Base-by-base conservation (phyloP, 2,113 vertebrate genomes). In the Saimiri boliviensis region DNA sequence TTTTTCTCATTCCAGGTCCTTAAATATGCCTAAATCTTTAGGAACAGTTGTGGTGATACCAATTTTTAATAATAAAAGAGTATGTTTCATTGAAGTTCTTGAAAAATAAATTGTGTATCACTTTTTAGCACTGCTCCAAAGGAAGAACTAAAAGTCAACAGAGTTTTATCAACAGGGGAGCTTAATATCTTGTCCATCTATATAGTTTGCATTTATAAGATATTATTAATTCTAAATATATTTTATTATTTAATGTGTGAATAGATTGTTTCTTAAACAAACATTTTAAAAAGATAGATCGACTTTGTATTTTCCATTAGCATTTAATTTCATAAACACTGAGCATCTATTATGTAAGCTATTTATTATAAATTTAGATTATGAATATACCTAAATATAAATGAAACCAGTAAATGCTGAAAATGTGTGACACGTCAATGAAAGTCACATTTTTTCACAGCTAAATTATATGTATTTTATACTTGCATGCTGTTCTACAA, bases 261-360 rank as follows among this genome's bases (percentile, higher is more conserved):
- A 94, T 92, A 76, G 32, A 73, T 95, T 92, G 74, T 95, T 95
- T 92, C 91, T 32, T 32, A 89, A 94, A 74, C 56, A 97, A 84
- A 96, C 80, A 63, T 94, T 94, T 92, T 74, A 92, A 94, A 85
- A 70, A 80, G 32, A 85, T 71, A 81, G 68, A 73, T 88, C 40
- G 92, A 71, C 40, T 93, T 89, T 23, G n/a, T 93, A 73, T 96
- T 95, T 97, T 95, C 80, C 87, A 63, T 97, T 96, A 77, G 90
- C 49, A 88, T 94, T 96, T 86, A 74, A 92, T 90, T 94, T 96
- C 68, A 97, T 91, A 96, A 97, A 89, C 49, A 92, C 42, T 91
- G 81, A 86, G 20, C 77, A 4, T 92, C 54, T 60, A 68, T 23
- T 95, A 56, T 88, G 5, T 21, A 97, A 71, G 32, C 49, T 76